Evolutionary conservation across 37 sponge, comb jelly and placozoan species (phyloP), one percentile per base, ranked within the genome.

Genomic region (Agelas oroides): DNA sequence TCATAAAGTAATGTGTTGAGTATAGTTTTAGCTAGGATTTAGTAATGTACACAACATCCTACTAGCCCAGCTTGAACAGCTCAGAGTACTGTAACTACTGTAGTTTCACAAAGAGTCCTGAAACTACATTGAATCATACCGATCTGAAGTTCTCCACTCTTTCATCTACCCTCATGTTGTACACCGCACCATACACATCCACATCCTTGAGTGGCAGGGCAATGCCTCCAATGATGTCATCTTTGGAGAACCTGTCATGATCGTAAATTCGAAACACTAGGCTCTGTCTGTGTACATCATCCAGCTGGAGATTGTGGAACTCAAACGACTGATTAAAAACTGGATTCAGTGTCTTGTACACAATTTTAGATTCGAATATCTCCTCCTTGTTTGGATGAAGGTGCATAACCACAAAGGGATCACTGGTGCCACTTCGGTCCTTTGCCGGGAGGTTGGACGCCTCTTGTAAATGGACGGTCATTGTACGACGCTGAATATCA

Each of bases 311-410:
- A 46, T 77, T 61, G 14, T 53, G 35, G n/a, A 93, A 93, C 62
- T 85, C 83, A 59, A 93, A 93, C 24, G 86, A 72, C 79, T 93
- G 87, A 30, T 89, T 64, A 40, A 86, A 84, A 13, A 63, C 53
- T 61, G 86, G 91, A 58, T 79, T 74, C 14, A 61, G 37, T 16
- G 65, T 71, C 24, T 65, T 70, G 21, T 52, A 28, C 0, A 76
- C 69, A 27, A 88, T 30, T 53, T 78, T 70, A 37, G 83, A 82
- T 64, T 78, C 71, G 27, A 80, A 92, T 27, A 86, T 66, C 31
- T 77, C 79, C 19, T 78, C 84, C 53, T 86, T 85, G 60, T 89
- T 86, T 13, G 84, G 90, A 2, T 68, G 32, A 2, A 93, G 58
- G 59, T 83, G 78, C 57, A 93, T 69, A 27, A 78, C 36, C 24